A percentile compares a stretch with the other conserved stretches of the same genome.
Conservation (phyloP, 2,113 vertebrate species). For the Thryonomys swinderianus region DNA sequence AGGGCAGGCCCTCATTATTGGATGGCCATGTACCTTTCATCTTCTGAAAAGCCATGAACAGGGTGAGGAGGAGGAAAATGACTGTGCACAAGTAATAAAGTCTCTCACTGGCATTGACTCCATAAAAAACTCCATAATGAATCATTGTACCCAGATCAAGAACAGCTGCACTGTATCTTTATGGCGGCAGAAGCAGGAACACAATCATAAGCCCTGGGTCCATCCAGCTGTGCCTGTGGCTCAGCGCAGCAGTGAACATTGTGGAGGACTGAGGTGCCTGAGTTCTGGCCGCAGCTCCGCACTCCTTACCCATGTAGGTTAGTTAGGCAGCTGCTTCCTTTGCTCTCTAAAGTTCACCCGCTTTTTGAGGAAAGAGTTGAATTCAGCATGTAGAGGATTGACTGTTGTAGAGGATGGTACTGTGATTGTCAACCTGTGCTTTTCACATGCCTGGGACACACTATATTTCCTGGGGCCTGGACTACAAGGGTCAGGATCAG, state of each 20-base stretch:
- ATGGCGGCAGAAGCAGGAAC: not conserved
- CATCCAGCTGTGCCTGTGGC: not conserved
- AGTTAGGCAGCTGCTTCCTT: not conserved
- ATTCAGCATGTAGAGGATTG: too few species aligned
- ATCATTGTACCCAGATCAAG: not conserved
- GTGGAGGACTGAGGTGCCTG: not conserved
- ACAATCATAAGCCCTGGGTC: fast-evolving
- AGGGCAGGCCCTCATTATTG: not conserved
- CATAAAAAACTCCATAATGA: not conserved
- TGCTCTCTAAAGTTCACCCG: not conserved
- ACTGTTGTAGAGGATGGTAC: not conserved
- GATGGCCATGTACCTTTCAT: not conserved
- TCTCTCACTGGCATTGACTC: not conserved
- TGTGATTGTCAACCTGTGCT: not conserved
- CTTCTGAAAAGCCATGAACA: not conserved
- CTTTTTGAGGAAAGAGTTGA: fast-evolving
- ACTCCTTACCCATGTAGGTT: fast-evolving
- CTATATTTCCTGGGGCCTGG: not conserved
- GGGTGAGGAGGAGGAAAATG: not conserved
- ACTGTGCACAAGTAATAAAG: too few species aligned
- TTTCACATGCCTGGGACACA: not conserved
- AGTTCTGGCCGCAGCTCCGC: not conserved
- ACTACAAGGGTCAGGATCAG: not conserved
- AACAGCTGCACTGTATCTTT: not conserved
- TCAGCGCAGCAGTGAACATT: not conserved